Evolutionary conservation across 2,797 vertebrate genomes (phyloP).

Genomic region (Etheostoma perlongum): DNA sequence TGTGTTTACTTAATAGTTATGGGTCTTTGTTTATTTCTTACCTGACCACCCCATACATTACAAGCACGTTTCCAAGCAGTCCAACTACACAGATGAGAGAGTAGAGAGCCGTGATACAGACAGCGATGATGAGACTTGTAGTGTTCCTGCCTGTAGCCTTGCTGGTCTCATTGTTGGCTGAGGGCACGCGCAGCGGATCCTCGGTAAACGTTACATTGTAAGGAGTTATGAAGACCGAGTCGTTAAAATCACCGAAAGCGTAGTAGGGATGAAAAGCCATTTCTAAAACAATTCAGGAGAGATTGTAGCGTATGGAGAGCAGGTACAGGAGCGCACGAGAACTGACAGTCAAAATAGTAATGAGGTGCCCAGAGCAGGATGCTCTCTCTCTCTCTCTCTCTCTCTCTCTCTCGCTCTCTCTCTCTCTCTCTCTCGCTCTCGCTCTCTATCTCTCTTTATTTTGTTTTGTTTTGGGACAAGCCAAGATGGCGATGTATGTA

Average conservation of each 20-base stretch:
- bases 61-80: slow-evolving; percentile 94
- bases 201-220: slow-evolving; percentile 77
- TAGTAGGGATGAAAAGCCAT: slow-evolving; percentile 78
- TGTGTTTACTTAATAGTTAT: neutral
- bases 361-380: slow-evolving; percentile 20
- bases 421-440: slow-evolving; percentile 13
- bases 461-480: too few relatives aligned
- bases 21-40: slow-evolving; percentile 74
- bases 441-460: neutral
- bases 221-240: slow-evolving; percentile 65
- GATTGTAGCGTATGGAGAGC: neutral
- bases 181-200: slow-evolving; percentile 59
- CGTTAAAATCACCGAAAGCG: slow-evolving; percentile 66
- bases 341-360: slow-evolving; percentile 30
- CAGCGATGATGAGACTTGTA: slow-evolving; percentile 83
- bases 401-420: neutral
- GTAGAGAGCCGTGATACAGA: slow-evolving; percentile 94
- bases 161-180: slow-evolving; percentile 77
- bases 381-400: slow-evolving; percentile 1
- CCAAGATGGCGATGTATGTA: too few relatives aligned
- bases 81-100: slow-evolving; percentile 94
- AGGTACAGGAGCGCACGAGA: slow-evolving; percentile 35
- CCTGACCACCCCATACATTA: slow-evolving; percentile 97
- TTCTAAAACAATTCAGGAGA: slow-evolving; percentile 6
- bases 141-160: slow-evolving; percentile 71